Evolutionary conservation across 2,888 invertebrate species (phyloP).

Genomic region (Thalpophila matura): DNA sequence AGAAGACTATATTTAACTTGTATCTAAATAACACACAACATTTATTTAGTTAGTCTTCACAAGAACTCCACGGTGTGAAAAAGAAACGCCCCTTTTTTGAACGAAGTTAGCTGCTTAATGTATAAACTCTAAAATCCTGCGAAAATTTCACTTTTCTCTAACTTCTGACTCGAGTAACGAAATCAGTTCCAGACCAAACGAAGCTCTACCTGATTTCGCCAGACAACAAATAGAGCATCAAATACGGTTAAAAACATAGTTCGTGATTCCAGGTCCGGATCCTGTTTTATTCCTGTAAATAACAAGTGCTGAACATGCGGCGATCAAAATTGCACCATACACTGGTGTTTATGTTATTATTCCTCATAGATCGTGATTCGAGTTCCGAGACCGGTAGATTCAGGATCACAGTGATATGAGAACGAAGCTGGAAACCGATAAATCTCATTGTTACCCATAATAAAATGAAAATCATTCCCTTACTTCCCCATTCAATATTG

Average conservation of each 20-base stretch:
- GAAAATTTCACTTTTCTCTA: no score
- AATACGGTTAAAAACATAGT: neutral
- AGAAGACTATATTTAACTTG: neutral
- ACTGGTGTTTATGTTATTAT: conserved; percentile 25
- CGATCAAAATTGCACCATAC: conserved; percentile 27
- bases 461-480: neutral
- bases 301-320: neutral
- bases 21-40: conserved; percentile 1
- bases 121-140: neutral
- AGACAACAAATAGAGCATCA: neutral
- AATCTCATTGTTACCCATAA: neutral
- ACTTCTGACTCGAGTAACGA: neutral
- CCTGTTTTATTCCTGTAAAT: conserved; percentile 1
- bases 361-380: conserved; percentile 33
- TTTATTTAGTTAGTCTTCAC: neutral
- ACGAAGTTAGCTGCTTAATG: no score
- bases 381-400: conserved; percentile 9
- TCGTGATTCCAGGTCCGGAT: neutral
- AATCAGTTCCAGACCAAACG: neutral
- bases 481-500: conserved; percentile 1
- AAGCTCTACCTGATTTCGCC: neutral
- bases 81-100: conserved; percentile 2
- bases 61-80: neutral
- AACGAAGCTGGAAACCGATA: conserved; percentile 1
- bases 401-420: conserved; percentile 5